Percentiles rank a stretch among this genome's conserved stretches.
Evolutionary conservation across 2,888 invertebrate species (phyloP).

Genomic region (Argynnis bischoffii): DNA sequence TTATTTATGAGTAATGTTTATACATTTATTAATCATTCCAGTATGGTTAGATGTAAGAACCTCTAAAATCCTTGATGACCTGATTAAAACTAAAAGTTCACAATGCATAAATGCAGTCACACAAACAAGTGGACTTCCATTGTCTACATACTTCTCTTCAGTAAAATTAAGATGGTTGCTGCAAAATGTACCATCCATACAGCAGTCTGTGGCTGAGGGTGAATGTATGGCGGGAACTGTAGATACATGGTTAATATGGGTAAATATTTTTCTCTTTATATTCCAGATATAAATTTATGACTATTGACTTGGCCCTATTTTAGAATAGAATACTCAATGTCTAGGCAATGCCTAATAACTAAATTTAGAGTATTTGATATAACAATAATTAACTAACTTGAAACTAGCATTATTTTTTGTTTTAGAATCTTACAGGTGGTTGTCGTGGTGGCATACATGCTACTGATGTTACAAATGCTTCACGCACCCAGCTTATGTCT

Average conservation of each 20-base stretch:
- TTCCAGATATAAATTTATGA: not conserved
- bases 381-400: too few species aligned
- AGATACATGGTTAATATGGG: constrained; percentile 98
- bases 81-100: constrained; percentile 73
- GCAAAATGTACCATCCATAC: constrained; percentile 90
- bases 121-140: constrained; percentile 91
- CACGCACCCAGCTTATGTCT: constrained; percentile 97
- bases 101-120: constrained; percentile 68
- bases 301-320: not conserved
- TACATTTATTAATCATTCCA: constrained; percentile 50
- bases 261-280: constrained; percentile 53
- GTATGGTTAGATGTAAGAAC: constrained; percentile 97
- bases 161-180: constrained; percentile 97
- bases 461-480: constrained; percentile 98
- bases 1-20: not conserved
- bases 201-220: constrained; percentile 85
- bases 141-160: constrained; percentile 98
- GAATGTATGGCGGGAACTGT: constrained; percentile 93
- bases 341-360: not conserved
- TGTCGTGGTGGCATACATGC: constrained; percentile 85
- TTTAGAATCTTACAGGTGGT: constrained; percentile 84
- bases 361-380: too few species aligned
- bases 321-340: not conserved
- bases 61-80: constrained; percentile 89
- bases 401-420: constrained; percentile 27